Percentiles rank a stretch among this genome's conserved stretches.
Conservation (phyloP, 2,888 invertebrate species). For the Lasioglossum leucozonium region DNA sequence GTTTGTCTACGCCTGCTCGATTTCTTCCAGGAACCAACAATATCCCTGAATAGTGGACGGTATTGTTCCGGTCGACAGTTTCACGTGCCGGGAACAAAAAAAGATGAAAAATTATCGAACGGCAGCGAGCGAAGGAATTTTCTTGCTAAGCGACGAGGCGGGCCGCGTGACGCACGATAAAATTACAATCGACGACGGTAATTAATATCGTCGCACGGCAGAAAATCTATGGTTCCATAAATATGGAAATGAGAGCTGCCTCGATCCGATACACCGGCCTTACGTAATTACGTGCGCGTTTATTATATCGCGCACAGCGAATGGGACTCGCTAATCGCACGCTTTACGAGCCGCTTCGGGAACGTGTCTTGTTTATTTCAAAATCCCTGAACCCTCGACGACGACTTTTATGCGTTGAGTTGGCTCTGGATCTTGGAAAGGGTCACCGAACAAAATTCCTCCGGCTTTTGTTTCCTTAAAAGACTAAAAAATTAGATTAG, state of each 20-base stretch:
- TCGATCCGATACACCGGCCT: constrained; percentile 23
- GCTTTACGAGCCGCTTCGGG: background rate
- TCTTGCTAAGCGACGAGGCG: background rate
- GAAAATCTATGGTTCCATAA: constrained; percentile 9
- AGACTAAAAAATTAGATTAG: background rate
- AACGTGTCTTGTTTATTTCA: background rate
- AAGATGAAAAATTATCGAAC: background rate
- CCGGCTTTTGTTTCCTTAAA: background rate
- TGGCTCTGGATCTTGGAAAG: background rate
- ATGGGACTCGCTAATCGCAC: constrained; percentile 16
- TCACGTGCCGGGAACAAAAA: background rate
- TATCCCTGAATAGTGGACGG: constrained; percentile 37
- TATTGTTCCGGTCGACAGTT: constrained; percentile 13
- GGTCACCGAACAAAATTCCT: background rate
- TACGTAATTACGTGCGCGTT: constrained; percentile 33
- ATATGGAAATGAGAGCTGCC: constrained; percentile 31
- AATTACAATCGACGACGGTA: constrained; percentile 1
- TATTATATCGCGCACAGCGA: background rate
- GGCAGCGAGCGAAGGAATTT: background rate
- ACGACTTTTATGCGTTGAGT: background rate
- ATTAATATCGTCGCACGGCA: constrained; percentile 28
- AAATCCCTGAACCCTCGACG: background rate
- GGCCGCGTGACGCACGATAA: background rate
- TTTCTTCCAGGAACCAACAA: constrained; percentile 47
- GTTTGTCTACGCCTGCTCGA: constrained; percentile 29